Base-by-base conservation (phyloP, 2,113 vertebrate genomes). In the Mustelus asterias region DNA sequence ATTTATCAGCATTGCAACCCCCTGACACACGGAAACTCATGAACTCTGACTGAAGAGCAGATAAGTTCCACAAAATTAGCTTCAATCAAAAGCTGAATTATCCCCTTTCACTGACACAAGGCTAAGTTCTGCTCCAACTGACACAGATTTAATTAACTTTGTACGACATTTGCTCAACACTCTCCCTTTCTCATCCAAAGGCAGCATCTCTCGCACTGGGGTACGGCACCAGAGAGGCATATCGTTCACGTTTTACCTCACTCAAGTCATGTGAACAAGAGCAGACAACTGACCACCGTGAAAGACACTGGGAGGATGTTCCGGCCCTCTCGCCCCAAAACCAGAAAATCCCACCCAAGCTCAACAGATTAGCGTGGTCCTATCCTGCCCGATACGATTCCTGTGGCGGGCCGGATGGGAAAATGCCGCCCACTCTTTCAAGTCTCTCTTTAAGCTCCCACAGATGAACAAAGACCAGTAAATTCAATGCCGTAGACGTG, bases 61-160 rank as follows among this genome's bases (percentile, higher is more conserved):
- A 65, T 93, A 93, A 93, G 29, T 93, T 93, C 89, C 89, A 93
- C n/a, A 37, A 93, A 93, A 93, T 93, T n/a, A 93, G 89, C 26
- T 93, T 93, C 60, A 65, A 7, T 93, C 89, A 93, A 93, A 54
- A 37, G 60, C 89, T 65, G 89, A 93, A 93, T 93, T 93, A 63
- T 65, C 14, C 60, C 89, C 63, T 93, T 65, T 93, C 60, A 93
- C 89, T 93, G 89, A 93, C 89, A 65, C 89, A 93, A 93, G 89
- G n/a, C 89, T 93, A n/a, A 65, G 89, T n/a, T 93, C 60, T 93
- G 89, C 60, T 93, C 60, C 60, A 65, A 67, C 7, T 37, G 89
- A 93, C 89, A 37, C n/a, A 93, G 89, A 93, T 93, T 93, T 93
- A 93, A 93, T 93, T 93, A 93, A 93, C 89, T 65, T 93, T 93